Evolutionary conservation across 1,140 invertebrate species (phyloP).

Genomic region (Apis laboriosa): DNA sequence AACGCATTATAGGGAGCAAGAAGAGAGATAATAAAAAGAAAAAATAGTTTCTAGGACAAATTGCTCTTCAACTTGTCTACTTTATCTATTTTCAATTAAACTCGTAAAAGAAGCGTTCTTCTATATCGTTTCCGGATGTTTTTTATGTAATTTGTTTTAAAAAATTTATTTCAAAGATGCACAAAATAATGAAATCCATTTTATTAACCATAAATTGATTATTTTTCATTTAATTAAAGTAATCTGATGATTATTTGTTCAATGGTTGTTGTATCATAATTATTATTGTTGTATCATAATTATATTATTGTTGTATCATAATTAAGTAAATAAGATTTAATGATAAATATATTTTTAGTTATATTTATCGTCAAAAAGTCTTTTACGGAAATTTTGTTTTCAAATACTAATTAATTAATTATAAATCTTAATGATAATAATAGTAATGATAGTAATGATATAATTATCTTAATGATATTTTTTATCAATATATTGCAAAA

Average conservation of each 20-base stretch:
- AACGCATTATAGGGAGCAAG: background rate
- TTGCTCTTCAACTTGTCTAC: too few species aligned
- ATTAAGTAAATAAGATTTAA: background rate
- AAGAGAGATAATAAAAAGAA: background rate
- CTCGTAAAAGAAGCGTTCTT: background rate
- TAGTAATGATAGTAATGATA: too few species aligned
- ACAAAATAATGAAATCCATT: background rate
- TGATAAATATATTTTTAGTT: background rate
- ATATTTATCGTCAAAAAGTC: too few species aligned
- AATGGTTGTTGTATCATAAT: too few species aligned
- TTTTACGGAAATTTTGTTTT: too few species aligned
- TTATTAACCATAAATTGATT: fast-evolving
- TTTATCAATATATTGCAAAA: too few species aligned
- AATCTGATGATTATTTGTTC: background rate
- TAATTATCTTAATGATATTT: too few species aligned
- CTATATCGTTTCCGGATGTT: background rate
- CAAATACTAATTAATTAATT: too few species aligned
- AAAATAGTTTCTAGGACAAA: background rate
- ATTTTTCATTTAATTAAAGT: background rate
- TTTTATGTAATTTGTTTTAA: background rate
- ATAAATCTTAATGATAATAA: too few species aligned
- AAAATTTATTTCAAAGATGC: background rate
- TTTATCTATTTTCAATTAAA: too few species aligned
- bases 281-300: background rate
- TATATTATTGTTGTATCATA: background rate